Conservation (phyloP, 2,797 vertebrate species). For the Gorsachius magnificus region DNA sequence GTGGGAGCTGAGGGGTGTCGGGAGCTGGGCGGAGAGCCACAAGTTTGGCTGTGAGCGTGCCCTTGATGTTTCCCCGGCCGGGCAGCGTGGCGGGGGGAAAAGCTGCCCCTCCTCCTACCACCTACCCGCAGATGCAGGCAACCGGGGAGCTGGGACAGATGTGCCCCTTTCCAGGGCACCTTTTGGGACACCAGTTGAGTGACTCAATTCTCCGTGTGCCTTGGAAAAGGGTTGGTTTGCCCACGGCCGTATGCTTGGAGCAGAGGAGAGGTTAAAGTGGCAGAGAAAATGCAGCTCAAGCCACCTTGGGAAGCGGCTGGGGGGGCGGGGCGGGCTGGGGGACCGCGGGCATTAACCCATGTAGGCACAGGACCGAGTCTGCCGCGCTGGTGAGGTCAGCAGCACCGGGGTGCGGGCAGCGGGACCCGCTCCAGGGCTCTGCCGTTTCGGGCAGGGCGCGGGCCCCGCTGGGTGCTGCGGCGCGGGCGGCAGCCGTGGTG, state of each 20-base stretch:
- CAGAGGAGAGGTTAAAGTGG: neutral
- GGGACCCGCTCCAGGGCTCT: too few relatives aligned
- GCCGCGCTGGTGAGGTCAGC: neutral
- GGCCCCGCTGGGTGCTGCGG: neutral
- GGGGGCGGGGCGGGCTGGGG: neutral
- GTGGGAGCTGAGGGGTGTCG: rapidly evolving
- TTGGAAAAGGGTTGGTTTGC: neutral
- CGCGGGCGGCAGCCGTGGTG: neutral
- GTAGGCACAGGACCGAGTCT: rapidly evolving
- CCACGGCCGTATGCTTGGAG: rapidly evolving
- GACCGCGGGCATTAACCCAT: neutral
- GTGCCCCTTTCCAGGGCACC: neutral
- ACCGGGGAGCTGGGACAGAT: neutral
- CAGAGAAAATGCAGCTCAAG: neutral
- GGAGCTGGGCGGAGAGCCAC: neutral
- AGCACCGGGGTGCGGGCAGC: rapidly evolving
- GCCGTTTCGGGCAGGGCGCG: neutral
- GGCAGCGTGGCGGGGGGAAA: rapidly evolving
- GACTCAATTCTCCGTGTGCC: rapidly evolving
- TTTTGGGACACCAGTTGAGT: rapidly evolving
- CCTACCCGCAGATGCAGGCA: neutral
- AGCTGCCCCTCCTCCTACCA: neutral
- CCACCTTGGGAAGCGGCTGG: neutral
- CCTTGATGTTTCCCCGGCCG: neutral
- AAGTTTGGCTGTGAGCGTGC: neutral